Evolutionary conservation across 1,140 invertebrate genomes (phyloP).

Genomic region (Drosophila truncata): DNA sequence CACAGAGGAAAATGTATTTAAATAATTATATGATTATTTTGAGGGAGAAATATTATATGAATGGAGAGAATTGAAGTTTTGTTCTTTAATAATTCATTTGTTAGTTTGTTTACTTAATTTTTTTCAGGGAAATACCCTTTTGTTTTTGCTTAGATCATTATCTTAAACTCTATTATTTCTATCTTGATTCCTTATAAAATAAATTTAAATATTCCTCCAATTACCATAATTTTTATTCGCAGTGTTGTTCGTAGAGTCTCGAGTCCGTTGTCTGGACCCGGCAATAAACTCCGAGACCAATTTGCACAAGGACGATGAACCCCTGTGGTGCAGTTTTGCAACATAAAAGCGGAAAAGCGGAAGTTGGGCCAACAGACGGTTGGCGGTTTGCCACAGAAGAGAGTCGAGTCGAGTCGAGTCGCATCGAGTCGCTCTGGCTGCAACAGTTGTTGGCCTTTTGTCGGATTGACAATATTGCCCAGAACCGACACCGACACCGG

Average conservation of each 20-base stretch:
- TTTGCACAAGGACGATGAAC: constrained; percentile 84
- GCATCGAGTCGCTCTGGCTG: constrained; percentile 19
- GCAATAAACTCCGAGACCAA: constrained; percentile 79
- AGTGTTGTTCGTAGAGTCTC: constrained; percentile 15
- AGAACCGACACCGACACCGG: not conserved
- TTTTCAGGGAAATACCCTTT: not conserved
- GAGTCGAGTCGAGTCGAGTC: constrained; percentile 16
- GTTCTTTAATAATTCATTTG: not conserved
- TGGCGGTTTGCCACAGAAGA: constrained; percentile 73
- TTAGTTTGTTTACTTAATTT: not conserved
- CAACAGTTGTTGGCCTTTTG: constrained; percentile 71
- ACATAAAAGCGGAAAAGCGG: constrained; percentile 45
- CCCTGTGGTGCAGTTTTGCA: constrained; percentile 79
- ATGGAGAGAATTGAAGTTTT: not conserved
- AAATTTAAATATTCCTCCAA: not conserved
- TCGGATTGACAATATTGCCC: constrained; percentile 67
- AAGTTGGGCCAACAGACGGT: constrained; percentile 35
- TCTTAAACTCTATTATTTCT: no score
- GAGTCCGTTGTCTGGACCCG: constrained; percentile 24
- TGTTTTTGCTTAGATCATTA: not conserved
- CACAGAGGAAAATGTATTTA: not conserved
- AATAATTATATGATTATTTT: not conserved
- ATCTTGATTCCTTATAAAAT: not conserved
- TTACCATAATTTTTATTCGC: not conserved
- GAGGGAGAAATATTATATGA: no score